Evolutionary conservation across 2,113 vertebrate genomes (phyloP).

Genomic region (Chascanopsetta lugubris): DNA sequence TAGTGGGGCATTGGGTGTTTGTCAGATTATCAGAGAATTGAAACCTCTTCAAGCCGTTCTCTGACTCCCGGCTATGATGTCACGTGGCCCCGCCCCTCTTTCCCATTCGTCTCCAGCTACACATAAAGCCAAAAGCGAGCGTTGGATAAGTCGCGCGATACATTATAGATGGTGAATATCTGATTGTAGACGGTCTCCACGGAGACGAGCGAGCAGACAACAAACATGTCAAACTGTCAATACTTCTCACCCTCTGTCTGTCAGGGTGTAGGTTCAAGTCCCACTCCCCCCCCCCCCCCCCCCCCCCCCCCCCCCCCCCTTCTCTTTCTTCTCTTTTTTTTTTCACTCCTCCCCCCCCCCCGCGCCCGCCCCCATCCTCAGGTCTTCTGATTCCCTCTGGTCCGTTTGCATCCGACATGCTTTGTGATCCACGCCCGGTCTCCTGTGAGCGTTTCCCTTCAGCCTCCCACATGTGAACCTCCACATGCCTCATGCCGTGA

Average conservation of each 20-base stretch:
- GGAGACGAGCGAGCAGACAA: too few relatives aligned
- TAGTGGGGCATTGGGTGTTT: too few relatives aligned
- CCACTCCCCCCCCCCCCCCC: conserved; percentile 39
- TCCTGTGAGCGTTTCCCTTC: conserved; percentile 22
- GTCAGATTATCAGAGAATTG: too few relatives aligned
- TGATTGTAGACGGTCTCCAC: too few relatives aligned
- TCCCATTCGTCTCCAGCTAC: not conserved
- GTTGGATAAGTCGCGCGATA: too few relatives aligned
- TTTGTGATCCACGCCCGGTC: conserved; percentile 64
- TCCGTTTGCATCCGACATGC: conserved; percentile 57
- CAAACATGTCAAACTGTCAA: conserved; percentile 27
- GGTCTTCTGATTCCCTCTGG: conserved; percentile 25
- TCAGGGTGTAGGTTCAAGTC: conserved; percentile 53
- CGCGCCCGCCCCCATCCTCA: conserved; percentile 46
- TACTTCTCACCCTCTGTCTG: conserved; percentile 49
- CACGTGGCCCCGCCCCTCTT: not conserved
- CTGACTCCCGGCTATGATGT: too few relatives aligned
- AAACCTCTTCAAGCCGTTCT: too few relatives aligned
- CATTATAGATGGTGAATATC: not conserved
- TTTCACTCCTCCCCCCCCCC: too few relatives aligned
- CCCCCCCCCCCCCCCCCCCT: too few relatives aligned
- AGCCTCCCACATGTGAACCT: conserved; percentile 20
- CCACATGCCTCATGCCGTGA: conserved; percentile 25
- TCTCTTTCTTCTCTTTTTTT: conserved; percentile 17
- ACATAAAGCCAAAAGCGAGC: too few relatives aligned